A percentile compares a stretch with the other conserved stretches of the same genome.
Conservation (phyloP, 64 coral and sea anemone species). For the Porites australiensis region DNA sequence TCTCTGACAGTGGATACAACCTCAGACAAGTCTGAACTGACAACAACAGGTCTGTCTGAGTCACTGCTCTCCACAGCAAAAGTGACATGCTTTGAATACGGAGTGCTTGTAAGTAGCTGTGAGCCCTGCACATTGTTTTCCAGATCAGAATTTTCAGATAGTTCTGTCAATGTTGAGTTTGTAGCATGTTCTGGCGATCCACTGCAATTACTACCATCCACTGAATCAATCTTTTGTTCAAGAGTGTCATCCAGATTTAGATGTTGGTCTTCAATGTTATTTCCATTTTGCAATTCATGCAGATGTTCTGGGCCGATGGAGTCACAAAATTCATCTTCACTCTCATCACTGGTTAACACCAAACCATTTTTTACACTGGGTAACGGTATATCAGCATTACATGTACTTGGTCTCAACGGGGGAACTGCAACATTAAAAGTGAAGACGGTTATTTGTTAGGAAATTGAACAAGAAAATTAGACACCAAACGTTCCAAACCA, state of each 20-base stretch:
- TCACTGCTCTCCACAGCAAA: conserved; percentile 65
- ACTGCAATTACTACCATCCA: not conserved
- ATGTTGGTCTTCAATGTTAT: not conserved
- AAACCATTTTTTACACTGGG: not conserved
- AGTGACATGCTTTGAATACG: conserved; percentile 89
- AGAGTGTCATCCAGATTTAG: conserved; percentile 32
- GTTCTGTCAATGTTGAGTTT: conserved; percentile 72
- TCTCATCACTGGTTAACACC: conserved; percentile 80
- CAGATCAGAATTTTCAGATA: conserved; percentile 81
- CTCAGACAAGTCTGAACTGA: conserved; percentile 13
- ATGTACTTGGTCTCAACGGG: conserved; percentile 24
- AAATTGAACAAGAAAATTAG: too few relatives aligned
- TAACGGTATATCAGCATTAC: not conserved
- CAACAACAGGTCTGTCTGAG: not conserved
- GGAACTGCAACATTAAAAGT: not conserved
- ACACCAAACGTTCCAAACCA: not conserved
- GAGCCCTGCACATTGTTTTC: conserved; percentile 55
- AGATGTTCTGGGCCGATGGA: conserved; percentile 88
- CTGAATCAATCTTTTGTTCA: not conserved
- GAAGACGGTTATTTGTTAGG: too few relatives aligned
- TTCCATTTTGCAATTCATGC: conserved; percentile 46
- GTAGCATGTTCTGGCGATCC: conserved; percentile 43
- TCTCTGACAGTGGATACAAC: conserved; percentile 9
- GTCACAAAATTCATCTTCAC: conserved; percentile 98
- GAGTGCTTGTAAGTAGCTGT: conserved; percentile 81